These are phyloP conservation scores for Ligdia adustata DNA, from an alignment of 2,888 invertebrate species.

Conservation along the genomic window DNA sequence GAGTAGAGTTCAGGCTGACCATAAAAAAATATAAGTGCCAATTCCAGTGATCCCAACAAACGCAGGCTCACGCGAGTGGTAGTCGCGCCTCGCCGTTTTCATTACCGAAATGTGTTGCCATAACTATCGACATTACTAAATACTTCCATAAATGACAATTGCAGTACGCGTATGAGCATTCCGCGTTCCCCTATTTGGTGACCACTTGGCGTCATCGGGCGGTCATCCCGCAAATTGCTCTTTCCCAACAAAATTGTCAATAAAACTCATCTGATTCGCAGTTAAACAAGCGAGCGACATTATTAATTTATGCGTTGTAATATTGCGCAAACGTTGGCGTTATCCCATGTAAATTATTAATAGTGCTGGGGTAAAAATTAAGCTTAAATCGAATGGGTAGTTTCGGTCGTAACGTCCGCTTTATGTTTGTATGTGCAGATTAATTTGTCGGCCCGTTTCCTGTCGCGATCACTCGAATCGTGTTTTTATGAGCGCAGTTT, in stretches of 20 bases:
- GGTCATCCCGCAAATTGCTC: constrained; percentile 83
- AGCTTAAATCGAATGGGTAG: constrained; percentile 83
- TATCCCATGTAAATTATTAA: constrained; percentile 83
- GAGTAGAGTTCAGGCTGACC: neutral
- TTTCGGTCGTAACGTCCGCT: constrained; percentile 76
- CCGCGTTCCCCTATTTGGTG: constrained; percentile 71
- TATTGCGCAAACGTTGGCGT: constrained; percentile 81
- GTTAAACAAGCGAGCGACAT: constrained; percentile 83
- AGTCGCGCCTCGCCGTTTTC: constrained; percentile 36
- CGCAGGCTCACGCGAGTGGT: constrained; percentile 22
- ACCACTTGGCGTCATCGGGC: constrained; percentile 76
- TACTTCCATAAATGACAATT: constrained; percentile 64
- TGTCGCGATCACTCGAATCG: constrained; percentile 56
- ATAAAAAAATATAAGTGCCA: constrained; percentile 10
- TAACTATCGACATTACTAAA: constrained; percentile 59
- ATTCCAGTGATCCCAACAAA: constrained; percentile 9
- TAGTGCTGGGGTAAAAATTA: constrained; percentile 83
- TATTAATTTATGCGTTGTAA: constrained; percentile 84
- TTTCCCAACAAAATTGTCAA: constrained; percentile 83
- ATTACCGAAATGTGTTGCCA: constrained; percentile 42
- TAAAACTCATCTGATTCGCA: constrained; percentile 84
- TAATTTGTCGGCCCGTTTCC: constrained; percentile 71
- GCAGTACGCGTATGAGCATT: constrained; percentile 45
- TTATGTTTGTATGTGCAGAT: constrained; percentile 76
- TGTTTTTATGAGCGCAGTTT: constrained; percentile 49